These are phyloP conservation scores for Limnephilus marmoratus DNA, from an alignment of 2,888 invertebrate species.

Conservation along the genomic window DNA sequence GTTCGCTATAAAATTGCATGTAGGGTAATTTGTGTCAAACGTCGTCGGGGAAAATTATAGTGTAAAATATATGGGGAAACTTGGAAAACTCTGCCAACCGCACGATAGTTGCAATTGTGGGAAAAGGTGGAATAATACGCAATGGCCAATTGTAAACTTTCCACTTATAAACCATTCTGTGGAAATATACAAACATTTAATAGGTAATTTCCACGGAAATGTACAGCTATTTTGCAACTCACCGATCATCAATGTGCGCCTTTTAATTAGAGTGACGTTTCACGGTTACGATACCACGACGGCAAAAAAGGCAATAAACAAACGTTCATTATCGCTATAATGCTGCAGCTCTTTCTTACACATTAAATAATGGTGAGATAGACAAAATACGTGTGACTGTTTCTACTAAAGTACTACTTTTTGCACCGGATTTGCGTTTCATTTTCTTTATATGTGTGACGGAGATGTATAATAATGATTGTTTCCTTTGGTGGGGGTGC, in stretches of 20 bases:
- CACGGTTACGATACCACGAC: no score
- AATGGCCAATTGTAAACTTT: neutral
- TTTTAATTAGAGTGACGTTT: no score
- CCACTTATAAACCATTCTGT: neutral
- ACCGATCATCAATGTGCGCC: neutral
- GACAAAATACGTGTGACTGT: no score
- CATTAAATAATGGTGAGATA: no score
- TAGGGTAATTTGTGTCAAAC: conserved; percentile 25
- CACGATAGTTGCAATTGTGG: conserved; percentile 4
- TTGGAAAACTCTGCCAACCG: neutral
- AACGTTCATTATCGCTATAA: no score
- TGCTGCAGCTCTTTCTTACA: no score
- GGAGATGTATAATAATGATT: no score
- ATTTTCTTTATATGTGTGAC: no score
- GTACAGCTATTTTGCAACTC: neutral
- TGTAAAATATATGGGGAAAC: neutral
- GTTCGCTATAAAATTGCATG: conserved; percentile 9
- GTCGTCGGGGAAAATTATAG: conserved; percentile 20
- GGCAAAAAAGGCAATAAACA: no score
- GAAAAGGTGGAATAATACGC: neutral
- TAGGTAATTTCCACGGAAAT: neutral
- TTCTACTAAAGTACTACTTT: no score
- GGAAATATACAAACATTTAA: neutral
- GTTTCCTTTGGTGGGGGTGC: no score
- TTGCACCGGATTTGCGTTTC: no score